Conservation (phyloP, 2,113 vertebrate species). For the Miniopterus natalensis region DNA sequence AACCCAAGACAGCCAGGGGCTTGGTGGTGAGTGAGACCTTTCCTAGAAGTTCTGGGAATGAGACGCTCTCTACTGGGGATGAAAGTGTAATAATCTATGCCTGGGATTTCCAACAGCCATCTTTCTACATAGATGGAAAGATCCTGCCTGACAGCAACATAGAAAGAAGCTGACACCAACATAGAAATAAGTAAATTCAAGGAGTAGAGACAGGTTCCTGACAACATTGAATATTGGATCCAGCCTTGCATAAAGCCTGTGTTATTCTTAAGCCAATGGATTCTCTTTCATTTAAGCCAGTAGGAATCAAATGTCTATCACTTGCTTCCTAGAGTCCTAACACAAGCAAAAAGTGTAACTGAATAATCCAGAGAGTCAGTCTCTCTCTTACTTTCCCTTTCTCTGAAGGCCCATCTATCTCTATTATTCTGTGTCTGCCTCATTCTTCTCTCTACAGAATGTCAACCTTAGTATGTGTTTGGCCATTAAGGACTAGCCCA, state of each 20-base stretch:
- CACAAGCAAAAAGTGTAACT: not conserved
- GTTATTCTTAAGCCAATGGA: not conserved
- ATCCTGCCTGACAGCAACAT: not conserved
- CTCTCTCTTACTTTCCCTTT: not conserved
- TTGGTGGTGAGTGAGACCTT: not conserved
- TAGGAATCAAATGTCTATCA: not conserved
- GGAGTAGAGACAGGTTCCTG: not conserved
- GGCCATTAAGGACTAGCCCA: not conserved
- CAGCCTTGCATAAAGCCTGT: not conserved
- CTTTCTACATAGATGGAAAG: not conserved
- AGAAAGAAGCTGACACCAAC: not conserved
- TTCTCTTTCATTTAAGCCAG: not conserved
- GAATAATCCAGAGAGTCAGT: not conserved
- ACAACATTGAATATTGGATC: too few relatives aligned
- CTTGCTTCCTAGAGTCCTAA: not conserved
- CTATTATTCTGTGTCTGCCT: not conserved
- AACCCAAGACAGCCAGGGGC: not conserved
- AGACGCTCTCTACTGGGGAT: not conserved
- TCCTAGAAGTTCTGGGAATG: conserved; percentile 8
- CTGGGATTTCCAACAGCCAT: not conserved
- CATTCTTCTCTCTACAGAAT: not conserved
- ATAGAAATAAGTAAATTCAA: not conserved
- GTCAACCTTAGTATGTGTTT: not conserved
- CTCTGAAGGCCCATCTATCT: not conserved
- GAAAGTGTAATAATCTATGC: not conserved